phyloP scores from a whole-genome alignment of 1,140 invertebrate genomes.

The Scaptomyza pallida region DNA sequence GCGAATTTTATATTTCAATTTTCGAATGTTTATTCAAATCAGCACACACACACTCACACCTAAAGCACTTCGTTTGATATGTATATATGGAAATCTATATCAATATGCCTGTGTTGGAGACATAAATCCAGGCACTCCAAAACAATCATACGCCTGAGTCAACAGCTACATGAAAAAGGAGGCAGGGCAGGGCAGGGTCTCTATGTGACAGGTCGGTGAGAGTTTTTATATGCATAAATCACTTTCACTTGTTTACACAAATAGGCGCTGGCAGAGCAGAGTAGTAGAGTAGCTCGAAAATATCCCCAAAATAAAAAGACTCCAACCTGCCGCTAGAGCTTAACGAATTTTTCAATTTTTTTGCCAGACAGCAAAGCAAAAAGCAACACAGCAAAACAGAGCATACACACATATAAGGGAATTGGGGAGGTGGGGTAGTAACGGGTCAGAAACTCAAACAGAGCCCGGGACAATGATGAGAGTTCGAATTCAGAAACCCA shows the following conservation, averaged over 20 bases:
- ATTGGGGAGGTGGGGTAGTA: not conserved
- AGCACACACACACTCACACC: slow-evolving; percentile 4
- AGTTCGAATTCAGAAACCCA: slow-evolving; percentile 12
- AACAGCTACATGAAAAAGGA: slow-evolving; percentile 59
- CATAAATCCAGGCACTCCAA: slow-evolving; percentile 79
- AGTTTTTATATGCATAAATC: slow-evolving; percentile 72
- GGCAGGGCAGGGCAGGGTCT: slow-evolving; percentile 1
- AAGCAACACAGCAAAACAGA: slow-evolving; percentile 38
- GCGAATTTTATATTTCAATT: slow-evolving; percentile 9
- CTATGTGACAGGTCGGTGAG: slow-evolving; percentile 48
- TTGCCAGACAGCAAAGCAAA: slow-evolving; percentile 21
- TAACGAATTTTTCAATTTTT: slow-evolving; percentile 74
- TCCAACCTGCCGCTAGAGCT: slow-evolving; percentile 44
- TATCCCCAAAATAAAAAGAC: slow-evolving; percentile 18
- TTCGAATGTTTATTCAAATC: slow-evolving; percentile 15
- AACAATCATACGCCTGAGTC: slow-evolving; percentile 82
- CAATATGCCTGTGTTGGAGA: slow-evolving; percentile 51
- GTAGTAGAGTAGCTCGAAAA: slow-evolving; percentile 18
- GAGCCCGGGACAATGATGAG: slow-evolving; percentile 39
- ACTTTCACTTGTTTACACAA: slow-evolving; percentile 82
- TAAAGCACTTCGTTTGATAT: slow-evolving; percentile 15
- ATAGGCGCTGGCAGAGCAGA: slow-evolving; percentile 61
- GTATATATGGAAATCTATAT: slow-evolving; percentile 41
- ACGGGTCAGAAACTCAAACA: slow-evolving; percentile 23
- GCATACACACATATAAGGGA: slow-evolving; percentile 2